These are phyloP conservation scores for Diplodus puntazzo DNA, from an alignment of 2,797 vertebrate genomes.

Conservation along the genomic window DNA sequence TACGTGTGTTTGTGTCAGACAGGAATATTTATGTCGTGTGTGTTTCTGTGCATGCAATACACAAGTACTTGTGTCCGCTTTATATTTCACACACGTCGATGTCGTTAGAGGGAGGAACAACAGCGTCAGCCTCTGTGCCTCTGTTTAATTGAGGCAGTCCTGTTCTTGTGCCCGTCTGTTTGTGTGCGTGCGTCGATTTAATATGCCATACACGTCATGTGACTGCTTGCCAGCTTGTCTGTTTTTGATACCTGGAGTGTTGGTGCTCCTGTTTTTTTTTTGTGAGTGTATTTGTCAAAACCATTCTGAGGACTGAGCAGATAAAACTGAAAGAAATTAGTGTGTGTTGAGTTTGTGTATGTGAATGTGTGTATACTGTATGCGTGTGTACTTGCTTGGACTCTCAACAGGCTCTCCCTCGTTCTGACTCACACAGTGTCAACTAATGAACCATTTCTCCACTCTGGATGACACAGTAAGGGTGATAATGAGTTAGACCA, in stretches of 20 bases:
- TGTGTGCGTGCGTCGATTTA: conserved; percentile 19
- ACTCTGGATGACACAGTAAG: conserved; percentile 29
- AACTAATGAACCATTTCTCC: conserved; percentile 34
- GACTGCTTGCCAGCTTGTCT: neutral
- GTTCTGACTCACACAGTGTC: conserved; percentile 21
- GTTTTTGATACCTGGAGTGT: conserved; percentile 5
- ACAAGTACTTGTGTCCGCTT: conserved; percentile 25
- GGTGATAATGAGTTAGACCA: conserved; percentile 41
- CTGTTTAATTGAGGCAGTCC: conserved; percentile 2
- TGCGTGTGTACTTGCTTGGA: neutral
- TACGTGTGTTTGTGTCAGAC: conserved; percentile 3
- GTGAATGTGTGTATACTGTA: neutral
- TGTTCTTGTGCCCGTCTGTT: neutral
- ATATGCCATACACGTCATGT: conserved; percentile 5
- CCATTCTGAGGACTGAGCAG: neutral
- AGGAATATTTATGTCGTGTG: conserved; percentile 42
- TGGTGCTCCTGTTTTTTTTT: neutral
- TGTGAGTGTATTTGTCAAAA: neutral
- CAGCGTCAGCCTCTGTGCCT: conserved; percentile 17
- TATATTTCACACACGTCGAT: conserved; percentile 45
- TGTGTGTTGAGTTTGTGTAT: neutral
- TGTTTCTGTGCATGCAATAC: conserved; percentile 32
- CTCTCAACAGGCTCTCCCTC: neutral
- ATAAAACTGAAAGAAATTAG: neutral
- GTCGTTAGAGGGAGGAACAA: conserved; percentile 40